Conservation (phyloP, 2,797 vertebrate species). For the Tiaroga cobitis region DNA sequence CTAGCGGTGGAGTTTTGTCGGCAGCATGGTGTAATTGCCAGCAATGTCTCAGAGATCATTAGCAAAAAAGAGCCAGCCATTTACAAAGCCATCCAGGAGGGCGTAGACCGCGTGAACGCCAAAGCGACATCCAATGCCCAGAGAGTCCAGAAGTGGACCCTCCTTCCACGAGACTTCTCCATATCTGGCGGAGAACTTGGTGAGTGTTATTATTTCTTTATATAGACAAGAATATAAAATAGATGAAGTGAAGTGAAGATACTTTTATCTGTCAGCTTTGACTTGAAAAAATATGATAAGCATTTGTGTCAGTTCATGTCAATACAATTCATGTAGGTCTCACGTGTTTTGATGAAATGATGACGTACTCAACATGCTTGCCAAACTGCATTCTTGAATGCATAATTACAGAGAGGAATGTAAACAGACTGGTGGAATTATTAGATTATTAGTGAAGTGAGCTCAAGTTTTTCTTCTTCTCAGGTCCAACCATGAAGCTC, state of each 20-base stretch:
- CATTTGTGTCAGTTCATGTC: neutral
- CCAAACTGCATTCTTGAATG: neutral
- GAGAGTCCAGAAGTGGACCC: conserved; percentile 71
- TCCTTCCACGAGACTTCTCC: conserved; percentile 68
- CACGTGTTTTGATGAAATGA: neutral
- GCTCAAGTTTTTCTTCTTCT: neutral
- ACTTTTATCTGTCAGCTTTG: neutral
- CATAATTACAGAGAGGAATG: neutral
- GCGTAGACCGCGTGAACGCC: conserved; percentile 74
- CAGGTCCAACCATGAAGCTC: conserved; percentile 84
- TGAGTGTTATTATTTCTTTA: neutral
- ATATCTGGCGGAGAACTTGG: conserved; percentile 70
- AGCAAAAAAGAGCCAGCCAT: conserved; percentile 73
- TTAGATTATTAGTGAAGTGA: neutral
- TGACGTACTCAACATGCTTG: neutral
- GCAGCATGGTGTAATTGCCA: conserved; percentile 58
- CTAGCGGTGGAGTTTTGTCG: conserved; percentile 71
- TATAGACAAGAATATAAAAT: neutral
- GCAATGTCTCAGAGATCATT: conserved; percentile 75
- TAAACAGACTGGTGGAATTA: neutral
- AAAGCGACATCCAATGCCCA: conserved; percentile 77
- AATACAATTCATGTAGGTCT: neutral
- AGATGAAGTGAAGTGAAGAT: neutral
- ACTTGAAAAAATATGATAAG: neutral
- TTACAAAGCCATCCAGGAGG: conserved; percentile 78